phyloP scores from a whole-genome alignment of 2,888 invertebrate species.

The Lycia hirtaria region DNA sequence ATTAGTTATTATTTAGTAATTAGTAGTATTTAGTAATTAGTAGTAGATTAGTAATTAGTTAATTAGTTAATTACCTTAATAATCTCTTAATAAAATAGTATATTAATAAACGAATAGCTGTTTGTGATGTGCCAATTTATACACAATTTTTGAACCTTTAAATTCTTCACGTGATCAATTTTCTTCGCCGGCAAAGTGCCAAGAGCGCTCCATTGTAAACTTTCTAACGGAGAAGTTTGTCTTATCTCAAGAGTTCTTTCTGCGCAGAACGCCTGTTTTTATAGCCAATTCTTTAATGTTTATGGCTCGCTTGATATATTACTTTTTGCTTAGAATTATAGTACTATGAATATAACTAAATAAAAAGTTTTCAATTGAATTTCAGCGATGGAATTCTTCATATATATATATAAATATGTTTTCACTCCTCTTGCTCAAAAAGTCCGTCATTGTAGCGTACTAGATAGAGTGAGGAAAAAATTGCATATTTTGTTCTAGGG shows the following conservation, averaged over 20 bases:
- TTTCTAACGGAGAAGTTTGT: conserved; percentile 10
- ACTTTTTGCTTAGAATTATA: conserved; percentile 18
- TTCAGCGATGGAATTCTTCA: neutral
- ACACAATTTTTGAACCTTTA: too few relatives aligned
- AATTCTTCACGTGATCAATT: conserved; percentile 5
- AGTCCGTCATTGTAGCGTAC: too few relatives aligned
- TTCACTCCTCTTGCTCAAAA: neutral
- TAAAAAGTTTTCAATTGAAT: neutral
- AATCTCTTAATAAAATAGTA: too few relatives aligned
- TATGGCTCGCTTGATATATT: conserved; percentile 23
- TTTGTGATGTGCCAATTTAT: too few relatives aligned
- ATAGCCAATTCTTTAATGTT: conserved; percentile 24
- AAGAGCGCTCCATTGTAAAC: conserved; percentile 6
- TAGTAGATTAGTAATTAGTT: too few relatives aligned
- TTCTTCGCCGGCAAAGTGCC: neutral
- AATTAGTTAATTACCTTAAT: too few relatives aligned
- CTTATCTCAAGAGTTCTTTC: conserved; percentile 19
- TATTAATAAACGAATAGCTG: too few relatives aligned
- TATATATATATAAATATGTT: neutral
- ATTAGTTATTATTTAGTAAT: too few relatives aligned
- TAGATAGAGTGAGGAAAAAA: too few relatives aligned
- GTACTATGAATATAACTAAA: neutral
- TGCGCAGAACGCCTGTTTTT: conserved; percentile 8
- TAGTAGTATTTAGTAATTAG: too few relatives aligned
- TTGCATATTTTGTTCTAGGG: too few relatives aligned